Evolutionary conservation across 2,797 vertebrate genomes (phyloP), one percentile per base, ranked within the genome.

Genomic region (Austrolebias charrua): DNA sequence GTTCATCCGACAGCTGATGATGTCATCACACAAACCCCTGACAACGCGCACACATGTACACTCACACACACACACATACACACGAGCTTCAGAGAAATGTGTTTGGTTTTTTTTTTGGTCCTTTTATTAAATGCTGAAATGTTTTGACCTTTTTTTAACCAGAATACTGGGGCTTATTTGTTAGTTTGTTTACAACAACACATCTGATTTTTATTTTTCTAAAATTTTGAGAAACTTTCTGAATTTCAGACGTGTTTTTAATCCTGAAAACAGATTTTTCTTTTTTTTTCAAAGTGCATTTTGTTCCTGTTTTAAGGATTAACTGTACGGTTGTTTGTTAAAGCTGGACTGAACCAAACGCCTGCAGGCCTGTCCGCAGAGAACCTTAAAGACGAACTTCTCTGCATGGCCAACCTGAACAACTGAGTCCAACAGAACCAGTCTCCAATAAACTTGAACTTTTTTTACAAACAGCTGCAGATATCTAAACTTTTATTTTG

Each of bases 11-110:
- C 86, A 1, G 1, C 20, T 1, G 47, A 1, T 66, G 78, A 80
- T 7, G 79, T 84, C 86, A 83, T 87, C 88, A 90, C 68, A 47
- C 77, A 44, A 84, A 83, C 81, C 20, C 28, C 43, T 13, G 1
- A 19, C 2, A 20, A 10, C 56, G 1, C 48, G 3, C 44, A 35
- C 51, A 19, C 44, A 55, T 51, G 54, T 58, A 54, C 55, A 57
- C 63, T 48, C 53, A 24, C 50, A 53, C 55, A 66, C n/a, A n/a
- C n/a, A n/a, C n/a, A n/a, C n/a, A n/a, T n/a, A n/a, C n/a, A n/a
- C 38, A 43, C 5, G 6, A 11, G 24, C 18, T 50, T 46, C 18
- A 61, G 45, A 60, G 58, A 69, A 69, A 62, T 51, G 59, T 62
- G 12, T 40, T n/a, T 4, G 24, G 28, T 16, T 19, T 12, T 19